Conservation (phyloP, 2,888 invertebrate genomes). For the Neoitamus cyanurus region DNA sequence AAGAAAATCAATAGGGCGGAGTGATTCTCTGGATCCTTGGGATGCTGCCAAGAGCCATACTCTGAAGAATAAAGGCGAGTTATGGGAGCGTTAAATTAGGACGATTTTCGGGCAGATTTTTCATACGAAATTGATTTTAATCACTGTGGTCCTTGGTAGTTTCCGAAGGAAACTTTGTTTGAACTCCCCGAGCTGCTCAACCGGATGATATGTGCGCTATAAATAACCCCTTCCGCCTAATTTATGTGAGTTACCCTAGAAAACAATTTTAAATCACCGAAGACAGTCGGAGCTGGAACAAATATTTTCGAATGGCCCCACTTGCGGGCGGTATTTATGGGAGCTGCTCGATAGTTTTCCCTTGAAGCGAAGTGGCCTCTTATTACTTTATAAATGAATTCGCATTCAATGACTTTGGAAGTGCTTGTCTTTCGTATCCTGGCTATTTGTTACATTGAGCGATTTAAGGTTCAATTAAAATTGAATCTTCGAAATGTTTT, state of each 20-base stretch:
- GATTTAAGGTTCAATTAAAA: not conserved
- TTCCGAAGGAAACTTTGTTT: not conserved
- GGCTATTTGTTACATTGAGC: not conserved
- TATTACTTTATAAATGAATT: not conserved
- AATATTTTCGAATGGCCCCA: not conserved
- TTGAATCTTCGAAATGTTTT: not conserved
- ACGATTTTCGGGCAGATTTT: constrained; percentile 27
- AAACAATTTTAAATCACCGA: constrained; percentile 1
- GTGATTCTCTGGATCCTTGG: not conserved
- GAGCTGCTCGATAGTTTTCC: not conserved
- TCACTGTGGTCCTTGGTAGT: not conserved
- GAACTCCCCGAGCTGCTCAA: not conserved
- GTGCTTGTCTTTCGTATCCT: not conserved
- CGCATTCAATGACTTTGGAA: not conserved
- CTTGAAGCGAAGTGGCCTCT: not conserved
- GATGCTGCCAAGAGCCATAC: constrained; percentile 2
- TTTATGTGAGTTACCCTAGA: not conserved
- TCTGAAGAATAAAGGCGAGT: constrained; percentile 24
- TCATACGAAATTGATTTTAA: constrained; percentile 23
- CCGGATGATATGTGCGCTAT: not conserved
- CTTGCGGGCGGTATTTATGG: not conserved
- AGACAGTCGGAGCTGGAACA: not conserved
- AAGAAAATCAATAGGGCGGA: constrained; percentile 22
- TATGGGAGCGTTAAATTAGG: constrained; percentile 30
- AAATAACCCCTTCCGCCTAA: not conserved